Conservation (phyloP, 92 coral and sea anemone genomes). For the Blastomussa wellsi region DNA sequence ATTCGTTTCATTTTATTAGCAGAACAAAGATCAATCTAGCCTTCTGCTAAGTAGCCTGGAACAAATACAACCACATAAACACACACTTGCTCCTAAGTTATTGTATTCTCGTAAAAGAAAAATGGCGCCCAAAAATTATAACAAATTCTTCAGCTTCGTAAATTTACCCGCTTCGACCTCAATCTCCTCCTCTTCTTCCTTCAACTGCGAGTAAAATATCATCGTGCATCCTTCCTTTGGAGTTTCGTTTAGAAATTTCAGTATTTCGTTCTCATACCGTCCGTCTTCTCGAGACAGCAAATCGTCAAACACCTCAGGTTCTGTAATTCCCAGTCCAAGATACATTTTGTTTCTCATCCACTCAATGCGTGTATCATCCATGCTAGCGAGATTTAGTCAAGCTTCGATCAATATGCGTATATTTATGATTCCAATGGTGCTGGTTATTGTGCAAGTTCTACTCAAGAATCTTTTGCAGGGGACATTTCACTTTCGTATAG, state of each 20-base stretch:
- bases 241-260: slow-evolving; percentile 89
- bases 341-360: slow-evolving; percentile 96
- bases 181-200: slow-evolving; percentile 96
- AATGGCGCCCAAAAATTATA: slow-evolving; percentile 13
- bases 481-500: not conserved
- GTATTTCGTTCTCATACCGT: slow-evolving; percentile 83
- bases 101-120: not conserved
- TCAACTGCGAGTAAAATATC: slow-evolving; percentile 85
- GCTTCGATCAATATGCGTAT: not conserved
- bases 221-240: slow-evolving; percentile 93
- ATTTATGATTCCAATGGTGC: not conserved
- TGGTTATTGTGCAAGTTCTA: not conserved
- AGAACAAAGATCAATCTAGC: not conserved
- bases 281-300: slow-evolving; percentile 94
- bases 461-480: not conserved
- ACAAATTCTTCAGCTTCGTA: not conserved
- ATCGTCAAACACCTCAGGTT: slow-evolving; percentile 97
- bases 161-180: slow-evolving; percentile 97
- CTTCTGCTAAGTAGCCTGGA: not conserved
- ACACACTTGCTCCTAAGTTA: not conserved
- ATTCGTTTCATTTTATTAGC: not conserved
- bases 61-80: not conserved
- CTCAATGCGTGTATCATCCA: slow-evolving; percentile 98
- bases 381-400: slow-evolving; percentile 9
- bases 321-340: slow-evolving; percentile 89